These are phyloP conservation scores for Amiota minor DNA, from an alignment of 2,888 invertebrate species.

Conservation along the genomic window DNA sequence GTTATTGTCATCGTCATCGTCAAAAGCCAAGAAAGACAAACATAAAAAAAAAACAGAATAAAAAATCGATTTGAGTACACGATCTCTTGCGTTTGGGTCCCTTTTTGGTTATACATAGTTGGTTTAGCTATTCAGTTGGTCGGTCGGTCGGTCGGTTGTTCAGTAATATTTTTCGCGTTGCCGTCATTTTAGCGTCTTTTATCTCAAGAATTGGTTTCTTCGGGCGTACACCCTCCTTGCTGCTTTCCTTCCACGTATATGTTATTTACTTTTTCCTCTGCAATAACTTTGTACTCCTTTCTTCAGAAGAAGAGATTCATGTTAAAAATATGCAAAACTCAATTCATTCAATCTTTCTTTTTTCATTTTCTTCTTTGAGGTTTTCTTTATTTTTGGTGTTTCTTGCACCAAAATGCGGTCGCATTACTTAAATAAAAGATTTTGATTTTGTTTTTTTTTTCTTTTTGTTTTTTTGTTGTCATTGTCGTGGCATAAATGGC, in stretches of 20 bases:
- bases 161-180: constrained; percentile 15
- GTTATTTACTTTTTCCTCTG: constrained; percentile 15
- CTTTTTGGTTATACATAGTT: too few species aligned
- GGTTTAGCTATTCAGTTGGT: too few species aligned
- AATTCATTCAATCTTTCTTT: constrained; percentile 4
- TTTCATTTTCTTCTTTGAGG: constrained; percentile 39
- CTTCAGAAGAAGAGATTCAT: constrained; percentile 51
- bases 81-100: too few species aligned
- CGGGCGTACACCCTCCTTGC: constrained; percentile 32
- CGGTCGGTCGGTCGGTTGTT: too few species aligned
- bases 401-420: background rate
- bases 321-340: constrained; percentile 64
- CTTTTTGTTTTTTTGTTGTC: constrained; percentile 41
- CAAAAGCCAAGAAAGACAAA: too few species aligned
- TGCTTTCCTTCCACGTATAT: constrained; percentile 44
- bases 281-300: constrained; percentile 33
- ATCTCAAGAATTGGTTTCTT: constrained; percentile 38
- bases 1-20: constrained; percentile 13
- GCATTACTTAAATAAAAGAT: constrained; percentile 1
- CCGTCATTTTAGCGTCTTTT: constrained; percentile 29
- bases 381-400: background rate
- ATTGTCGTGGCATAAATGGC: constrained; percentile 67
- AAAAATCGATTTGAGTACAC: too few species aligned
- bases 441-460: background rate
- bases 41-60: too few species aligned